Evolutionary conservation across 2,797 vertebrate species (phyloP).

Genomic region (Lindbergichthys nudifrons): DNA sequence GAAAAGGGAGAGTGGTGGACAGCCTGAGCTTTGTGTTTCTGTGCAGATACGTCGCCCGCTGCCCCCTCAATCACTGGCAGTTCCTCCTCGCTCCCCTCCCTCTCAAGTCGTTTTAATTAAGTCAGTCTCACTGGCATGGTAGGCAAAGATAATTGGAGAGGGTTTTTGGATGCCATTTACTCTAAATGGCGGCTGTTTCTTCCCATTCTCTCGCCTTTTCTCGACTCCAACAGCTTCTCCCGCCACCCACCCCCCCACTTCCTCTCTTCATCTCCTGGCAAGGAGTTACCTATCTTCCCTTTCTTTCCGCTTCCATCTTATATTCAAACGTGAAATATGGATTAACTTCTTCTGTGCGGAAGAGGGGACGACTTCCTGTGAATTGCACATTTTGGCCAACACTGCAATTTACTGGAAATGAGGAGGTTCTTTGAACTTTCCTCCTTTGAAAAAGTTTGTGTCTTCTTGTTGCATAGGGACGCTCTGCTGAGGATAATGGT

Average conservation of each 20-base stretch:
- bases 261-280: slow-evolving; percentile 74
- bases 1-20: slow-evolving; percentile 86
- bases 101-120: slow-evolving; percentile 91
- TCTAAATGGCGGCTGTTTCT: slow-evolving; percentile 86
- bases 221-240: slow-evolving; percentile 65
- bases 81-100: slow-evolving; percentile 76
- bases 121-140: slow-evolving; percentile 88
- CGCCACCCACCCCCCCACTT: slow-evolving; percentile 24
- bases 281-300: slow-evolving; percentile 75
- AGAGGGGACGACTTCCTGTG: slow-evolving; percentile 76
- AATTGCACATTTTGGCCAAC: slow-evolving; percentile 82
- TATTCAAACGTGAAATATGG: slow-evolving; percentile 82
- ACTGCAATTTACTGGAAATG: slow-evolving; percentile 77
- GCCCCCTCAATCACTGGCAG: slow-evolving; percentile 85
- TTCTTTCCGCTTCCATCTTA: slow-evolving; percentile 70
- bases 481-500: slow-evolving; percentile 34
- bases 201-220: slow-evolving; percentile 78
- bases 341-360: slow-evolving; percentile 81
- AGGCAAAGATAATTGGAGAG: slow-evolving; percentile 90
- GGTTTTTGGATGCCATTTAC: slow-evolving; percentile 90
- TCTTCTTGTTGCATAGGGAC: slow-evolving; percentile 49
- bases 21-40: slow-evolving; percentile 85
- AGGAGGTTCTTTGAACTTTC: slow-evolving; percentile 78
- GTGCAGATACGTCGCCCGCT: slow-evolving; percentile 85
- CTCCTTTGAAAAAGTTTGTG: slow-evolving; percentile 69